phyloP scores from a whole-genome alignment of 30 jellyfish, hydroid and myxozoan genomes.

The Mastigias papua region DNA sequence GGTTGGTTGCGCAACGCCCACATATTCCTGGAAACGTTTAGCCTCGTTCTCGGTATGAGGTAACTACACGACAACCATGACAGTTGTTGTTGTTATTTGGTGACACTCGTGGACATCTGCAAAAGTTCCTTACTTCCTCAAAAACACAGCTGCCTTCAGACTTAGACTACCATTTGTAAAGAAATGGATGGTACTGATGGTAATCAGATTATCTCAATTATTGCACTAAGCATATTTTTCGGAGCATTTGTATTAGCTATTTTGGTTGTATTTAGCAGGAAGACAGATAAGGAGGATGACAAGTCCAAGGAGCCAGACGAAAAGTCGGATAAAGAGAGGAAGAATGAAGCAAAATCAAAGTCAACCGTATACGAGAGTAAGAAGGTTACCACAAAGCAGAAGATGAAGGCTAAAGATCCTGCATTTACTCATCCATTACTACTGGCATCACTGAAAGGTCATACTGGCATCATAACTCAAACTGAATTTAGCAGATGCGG shows the following conservation, averaged over 20 bases:
- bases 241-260: conserved; percentile 60
- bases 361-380: conserved; percentile 1
- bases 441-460: conserved; percentile 87
- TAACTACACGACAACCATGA: conserved; percentile 27
- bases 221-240: conserved; percentile 58
- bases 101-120: neutral
- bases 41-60: conserved; percentile 33
- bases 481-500: conserved; percentile 89
- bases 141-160: no score
- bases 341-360: neutral
- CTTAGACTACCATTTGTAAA: neutral
- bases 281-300: conserved; percentile 11
- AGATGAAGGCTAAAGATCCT: conserved; percentile 46
- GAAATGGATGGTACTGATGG: conserved; percentile 53
- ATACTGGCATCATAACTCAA: conserved; percentile 78
- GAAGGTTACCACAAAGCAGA: conserved; percentile 17
- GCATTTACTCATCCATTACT: conserved; percentile 73
- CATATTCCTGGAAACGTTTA: neutral
- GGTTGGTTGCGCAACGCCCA: no score
- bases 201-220: conserved; percentile 53
- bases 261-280: conserved; percentile 56
- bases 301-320: neutral
- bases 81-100: neutral
- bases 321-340: conserved; percentile 12
- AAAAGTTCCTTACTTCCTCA: neutral